These are phyloP conservation scores for Pemphredon lugubris DNA, from an alignment of 2,888 invertebrate genomes.

Conservation along the genomic window DNA sequence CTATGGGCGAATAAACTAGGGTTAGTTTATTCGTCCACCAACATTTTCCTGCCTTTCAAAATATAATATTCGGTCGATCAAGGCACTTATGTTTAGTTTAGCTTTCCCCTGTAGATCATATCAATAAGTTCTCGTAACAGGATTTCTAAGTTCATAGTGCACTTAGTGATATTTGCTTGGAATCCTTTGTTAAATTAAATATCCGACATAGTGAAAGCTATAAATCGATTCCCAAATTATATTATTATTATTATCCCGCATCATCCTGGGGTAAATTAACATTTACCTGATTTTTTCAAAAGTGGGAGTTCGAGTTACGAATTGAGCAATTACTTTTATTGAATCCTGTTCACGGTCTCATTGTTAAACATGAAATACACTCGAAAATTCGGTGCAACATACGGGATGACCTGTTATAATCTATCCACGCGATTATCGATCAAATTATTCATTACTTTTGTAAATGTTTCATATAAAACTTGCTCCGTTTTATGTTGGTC, in stretches of 20 bases:
- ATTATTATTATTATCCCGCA: too few species aligned
- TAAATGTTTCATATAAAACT: too few species aligned
- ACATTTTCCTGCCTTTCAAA: conserved; percentile 9
- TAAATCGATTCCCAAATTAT: too few species aligned
- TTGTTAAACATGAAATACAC: conserved; percentile 45
- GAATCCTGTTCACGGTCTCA: conserved; percentile 9
- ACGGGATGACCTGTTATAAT: too few species aligned
- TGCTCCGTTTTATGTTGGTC: too few species aligned
- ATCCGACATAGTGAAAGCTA: too few species aligned
- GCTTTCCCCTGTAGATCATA: conserved; percentile 19
- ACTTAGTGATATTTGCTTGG: background rate
- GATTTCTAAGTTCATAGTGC: background rate
- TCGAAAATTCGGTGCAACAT: conserved; percentile 57
- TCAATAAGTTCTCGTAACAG: conserved; percentile 8
- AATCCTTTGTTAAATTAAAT: conserved; percentile 10
- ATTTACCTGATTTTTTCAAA: too few species aligned
- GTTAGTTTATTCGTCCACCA: conserved; percentile 1
- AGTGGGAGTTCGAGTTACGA: background rate
- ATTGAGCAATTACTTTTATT: background rate
- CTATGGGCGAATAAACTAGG: too few species aligned
- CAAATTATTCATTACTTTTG: too few species aligned
- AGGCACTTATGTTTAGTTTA: conserved; percentile 47
- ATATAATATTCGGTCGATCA: conserved; percentile 24
- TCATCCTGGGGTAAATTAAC: too few species aligned
- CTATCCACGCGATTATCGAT: too few species aligned